These are phyloP conservation scores for Athetis lepigone DNA, from an alignment of 2,888 invertebrate species.

Conservation along the genomic window DNA sequence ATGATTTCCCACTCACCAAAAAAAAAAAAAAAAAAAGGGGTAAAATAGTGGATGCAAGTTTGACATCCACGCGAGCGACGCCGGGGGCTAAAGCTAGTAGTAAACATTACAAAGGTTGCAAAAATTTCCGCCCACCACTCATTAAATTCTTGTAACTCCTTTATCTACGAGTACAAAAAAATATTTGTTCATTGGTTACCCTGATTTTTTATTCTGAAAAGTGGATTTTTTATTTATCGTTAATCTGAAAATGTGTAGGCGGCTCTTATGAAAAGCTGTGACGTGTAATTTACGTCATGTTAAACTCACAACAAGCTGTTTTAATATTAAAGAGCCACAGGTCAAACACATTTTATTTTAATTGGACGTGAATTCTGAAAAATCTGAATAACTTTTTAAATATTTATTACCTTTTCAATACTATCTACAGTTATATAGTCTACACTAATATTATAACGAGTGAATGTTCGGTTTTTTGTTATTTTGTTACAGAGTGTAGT, in stretches of 20 bases:
- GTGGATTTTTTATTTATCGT: constrained; percentile 1
- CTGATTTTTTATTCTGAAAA: neutral
- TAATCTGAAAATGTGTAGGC: constrained; percentile 14
- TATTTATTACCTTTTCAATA: no score
- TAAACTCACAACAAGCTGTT: constrained; percentile 1
- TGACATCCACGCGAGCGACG: no score
- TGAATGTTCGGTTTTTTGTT: no score
- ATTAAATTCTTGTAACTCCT: constrained; percentile 16
- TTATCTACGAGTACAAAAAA: no score
- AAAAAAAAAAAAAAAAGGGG: no score
- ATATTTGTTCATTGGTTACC: neutral
- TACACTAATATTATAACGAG: no score
- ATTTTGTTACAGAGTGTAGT: no score
- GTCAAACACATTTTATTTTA: constrained; percentile 2
- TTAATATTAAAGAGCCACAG: constrained; percentile 19
- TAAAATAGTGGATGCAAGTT: no score
- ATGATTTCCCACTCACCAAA: no score
- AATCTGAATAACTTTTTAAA: neutral
- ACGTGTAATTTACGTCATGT: constrained; percentile 15
- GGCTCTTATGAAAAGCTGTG: constrained; percentile 3
- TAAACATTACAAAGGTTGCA: constrained; percentile 27
- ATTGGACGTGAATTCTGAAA: neutral
- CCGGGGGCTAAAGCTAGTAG: no score
- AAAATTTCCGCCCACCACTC: constrained; percentile 24
- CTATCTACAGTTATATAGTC: no score